phyloP scores from a whole-genome alignment of 2,888 invertebrate genomes.

The Macrosoma leucophasiata region DNA sequence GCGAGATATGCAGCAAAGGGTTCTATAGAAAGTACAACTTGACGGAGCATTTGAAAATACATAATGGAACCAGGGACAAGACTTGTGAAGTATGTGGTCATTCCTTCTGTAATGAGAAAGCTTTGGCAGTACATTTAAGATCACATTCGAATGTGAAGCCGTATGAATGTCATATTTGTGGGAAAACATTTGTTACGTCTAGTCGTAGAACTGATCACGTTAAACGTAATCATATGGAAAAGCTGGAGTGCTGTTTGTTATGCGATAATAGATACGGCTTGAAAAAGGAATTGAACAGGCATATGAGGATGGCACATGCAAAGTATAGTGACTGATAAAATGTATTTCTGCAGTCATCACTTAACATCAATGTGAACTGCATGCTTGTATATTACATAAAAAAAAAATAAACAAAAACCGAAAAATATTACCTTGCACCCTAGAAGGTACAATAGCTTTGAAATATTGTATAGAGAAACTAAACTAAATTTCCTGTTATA shows the following conservation, averaged over 20 bases:
- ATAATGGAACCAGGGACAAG: slow-evolving; percentile 34
- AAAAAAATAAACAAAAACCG: background rate
- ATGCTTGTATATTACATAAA: background rate
- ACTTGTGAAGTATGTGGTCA: slow-evolving; percentile 50
- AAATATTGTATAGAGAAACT: background rate
- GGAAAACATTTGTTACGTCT: slow-evolving; percentile 41
- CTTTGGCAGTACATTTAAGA: slow-evolving; percentile 42
- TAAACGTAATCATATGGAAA: slow-evolving; percentile 44
- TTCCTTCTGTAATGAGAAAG: slow-evolving; percentile 41
- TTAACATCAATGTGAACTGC: slow-evolving; percentile 4
- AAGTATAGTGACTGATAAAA: slow-evolving; percentile 1
- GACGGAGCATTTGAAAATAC: slow-evolving; percentile 37
- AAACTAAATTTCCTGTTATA: too few relatives aligned
- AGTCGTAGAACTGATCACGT: slow-evolving; percentile 47
- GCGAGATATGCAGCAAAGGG: slow-evolving; percentile 41
- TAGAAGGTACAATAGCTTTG: background rate
- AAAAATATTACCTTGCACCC: background rate
- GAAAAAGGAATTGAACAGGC: slow-evolving; percentile 45
- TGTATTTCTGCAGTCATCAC: too few relatives aligned
- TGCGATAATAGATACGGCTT: slow-evolving; percentile 50
- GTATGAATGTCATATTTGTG: slow-evolving; percentile 43
- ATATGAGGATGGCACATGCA: slow-evolving; percentile 40
- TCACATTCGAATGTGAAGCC: slow-evolving; percentile 43
- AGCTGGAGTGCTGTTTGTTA: slow-evolving; percentile 36
- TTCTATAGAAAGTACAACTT: slow-evolving; percentile 49